phyloP scores from a whole-genome alignment of 2,888 invertebrate genomes.

The Mimumesa dahlbomi region DNA sequence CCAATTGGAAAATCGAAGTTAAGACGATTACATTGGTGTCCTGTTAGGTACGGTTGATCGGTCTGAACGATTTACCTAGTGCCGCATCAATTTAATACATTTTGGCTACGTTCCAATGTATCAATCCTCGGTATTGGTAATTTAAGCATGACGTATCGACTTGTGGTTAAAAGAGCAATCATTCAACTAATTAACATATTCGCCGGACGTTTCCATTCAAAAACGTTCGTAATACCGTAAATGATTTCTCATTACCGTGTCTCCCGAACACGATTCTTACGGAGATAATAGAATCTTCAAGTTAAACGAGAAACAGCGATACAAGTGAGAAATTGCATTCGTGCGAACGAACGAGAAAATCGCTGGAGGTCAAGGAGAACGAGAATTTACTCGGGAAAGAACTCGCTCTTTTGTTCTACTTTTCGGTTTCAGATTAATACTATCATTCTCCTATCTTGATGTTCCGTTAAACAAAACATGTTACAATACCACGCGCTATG shows the following conservation, averaged over 20 bases:
- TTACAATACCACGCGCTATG: too few relatives aligned
- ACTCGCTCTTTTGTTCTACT: not conserved
- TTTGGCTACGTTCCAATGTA: slow-evolving; percentile 43
- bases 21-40: slow-evolving; percentile 57
- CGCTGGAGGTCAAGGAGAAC: not conserved
- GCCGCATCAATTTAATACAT: slow-evolving; percentile 50
- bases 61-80: slow-evolving; percentile 50
- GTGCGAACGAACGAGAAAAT: not conserved
- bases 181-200: too few relatives aligned
- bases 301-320: not conserved
- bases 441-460: too few relatives aligned
- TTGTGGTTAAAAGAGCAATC: not conserved
- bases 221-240: not conserved
- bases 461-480: too few relatives aligned
- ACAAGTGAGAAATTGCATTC: not conserved
- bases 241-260: not conserved
- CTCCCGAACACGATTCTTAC: too few relatives aligned
- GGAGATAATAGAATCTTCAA: too few relatives aligned
- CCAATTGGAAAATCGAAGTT: slow-evolving; percentile 65
- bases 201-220: too few relatives aligned
- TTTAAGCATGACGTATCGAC: slow-evolving; percentile 34
- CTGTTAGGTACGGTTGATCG: slow-evolving; percentile 49
- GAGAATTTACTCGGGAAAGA: not conserved
- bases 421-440: not conserved
- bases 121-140: slow-evolving; percentile 48